These are phyloP conservation scores for Urocyon cinereoargenteus DNA, from an alignment of 2,797 vertebrate genomes.

Conservation along the genomic window DNA sequence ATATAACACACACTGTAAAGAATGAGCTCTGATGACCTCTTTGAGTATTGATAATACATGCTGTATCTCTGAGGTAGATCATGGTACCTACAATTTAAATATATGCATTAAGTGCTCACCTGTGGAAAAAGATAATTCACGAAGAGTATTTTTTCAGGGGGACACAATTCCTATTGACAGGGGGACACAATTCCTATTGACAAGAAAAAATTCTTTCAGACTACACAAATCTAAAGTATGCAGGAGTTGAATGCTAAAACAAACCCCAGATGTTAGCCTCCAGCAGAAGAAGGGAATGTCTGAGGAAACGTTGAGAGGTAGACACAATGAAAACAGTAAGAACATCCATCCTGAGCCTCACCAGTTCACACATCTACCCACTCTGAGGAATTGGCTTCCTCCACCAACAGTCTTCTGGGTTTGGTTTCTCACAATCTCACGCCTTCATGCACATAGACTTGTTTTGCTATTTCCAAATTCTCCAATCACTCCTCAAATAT, in stretches of 20 bases:
- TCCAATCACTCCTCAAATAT: neutral
- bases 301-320: neutral
- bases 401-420: neutral
- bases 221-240: neutral
- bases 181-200: neutral
- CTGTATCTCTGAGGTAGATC: neutral
- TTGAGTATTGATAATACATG: neutral
- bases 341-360: neutral
- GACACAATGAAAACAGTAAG: neutral
- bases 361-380: neutral
- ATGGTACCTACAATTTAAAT: neutral
- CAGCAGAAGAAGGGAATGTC: neutral
- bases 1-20: neutral
- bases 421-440: neutral
- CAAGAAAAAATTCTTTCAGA: neutral
- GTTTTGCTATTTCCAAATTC: slow-evolving; percentile 19
- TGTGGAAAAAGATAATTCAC: slow-evolving; percentile 1
- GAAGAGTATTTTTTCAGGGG: slow-evolving; percentile 24
- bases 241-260: neutral
- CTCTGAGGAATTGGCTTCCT: neutral
- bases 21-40: neutral
- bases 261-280: neutral
- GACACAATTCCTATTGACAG: neutral
- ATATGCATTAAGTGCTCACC: neutral
- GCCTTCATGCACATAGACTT: neutral